Evolutionary conservation across 2,888 invertebrate species (phyloP).

Genomic region (Trypoxylon attenuatum): DNA sequence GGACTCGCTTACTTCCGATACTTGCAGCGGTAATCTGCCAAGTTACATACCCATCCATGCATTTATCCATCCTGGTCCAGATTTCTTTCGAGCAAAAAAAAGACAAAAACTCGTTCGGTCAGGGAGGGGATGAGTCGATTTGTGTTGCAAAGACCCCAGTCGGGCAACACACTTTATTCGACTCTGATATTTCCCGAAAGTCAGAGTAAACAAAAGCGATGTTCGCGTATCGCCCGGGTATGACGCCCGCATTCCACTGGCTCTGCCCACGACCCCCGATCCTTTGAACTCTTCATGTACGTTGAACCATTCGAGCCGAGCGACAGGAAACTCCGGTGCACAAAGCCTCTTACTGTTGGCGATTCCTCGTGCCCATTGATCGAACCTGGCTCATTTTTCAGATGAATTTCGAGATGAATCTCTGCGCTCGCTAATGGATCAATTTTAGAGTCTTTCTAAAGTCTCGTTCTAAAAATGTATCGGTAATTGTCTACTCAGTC

Average conservation of each 20-base stretch:
- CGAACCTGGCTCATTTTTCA: neutral
- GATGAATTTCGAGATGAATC: neutral
- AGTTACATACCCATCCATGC: too few relatives aligned
- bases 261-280: neutral
- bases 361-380: slow-evolving; percentile 2
- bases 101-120: too few relatives aligned
- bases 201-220: neutral
- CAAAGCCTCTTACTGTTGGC: slow-evolving; percentile 10
- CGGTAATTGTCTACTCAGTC: too few relatives aligned
- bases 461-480: too few relatives aligned
- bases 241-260: slow-evolving; percentile 12
- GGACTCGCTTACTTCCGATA: too few relatives aligned
- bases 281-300: slow-evolving; percentile 15
- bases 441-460: too few relatives aligned
- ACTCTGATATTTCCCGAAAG: neutral
- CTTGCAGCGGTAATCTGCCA: too few relatives aligned
- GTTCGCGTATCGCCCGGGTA: neutral
- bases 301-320: slow-evolving; percentile 8
- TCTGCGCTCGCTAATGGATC: neutral
- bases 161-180: neutral
- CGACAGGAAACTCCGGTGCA: slow-evolving; percentile 6
- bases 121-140: too few relatives aligned
- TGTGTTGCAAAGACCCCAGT: too few relatives aligned
- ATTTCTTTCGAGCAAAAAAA: too few relatives aligned
- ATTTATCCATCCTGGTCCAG: too few relatives aligned